Percentiles rank a stretch among this genome's conserved stretches.
phyloP scores from a whole-genome alignment of 2,797 vertebrate genomes.

The Myotis pilosus region DNA sequence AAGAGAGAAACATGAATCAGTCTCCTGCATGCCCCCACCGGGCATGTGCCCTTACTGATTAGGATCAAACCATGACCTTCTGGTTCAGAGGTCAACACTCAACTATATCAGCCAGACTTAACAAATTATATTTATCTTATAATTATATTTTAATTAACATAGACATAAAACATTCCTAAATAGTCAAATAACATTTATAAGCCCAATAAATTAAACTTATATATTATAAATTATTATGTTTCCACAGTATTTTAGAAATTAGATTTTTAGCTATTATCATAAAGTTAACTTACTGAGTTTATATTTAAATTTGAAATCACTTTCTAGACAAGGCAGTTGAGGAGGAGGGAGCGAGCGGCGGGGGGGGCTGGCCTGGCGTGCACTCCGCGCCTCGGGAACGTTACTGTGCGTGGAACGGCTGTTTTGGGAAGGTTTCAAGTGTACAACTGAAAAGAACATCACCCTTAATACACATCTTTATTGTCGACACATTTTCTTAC shows the following conservation, averaged over 20 bases:
- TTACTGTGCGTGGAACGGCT: constrained; percentile 44
- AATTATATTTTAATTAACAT: not conserved
- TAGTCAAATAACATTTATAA: not conserved
- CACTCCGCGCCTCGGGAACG: constrained; percentile 36
- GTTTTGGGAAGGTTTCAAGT: not conserved
- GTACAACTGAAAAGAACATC: not conserved
- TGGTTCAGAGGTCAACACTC: too few relatives aligned
- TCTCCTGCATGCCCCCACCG: too few relatives aligned
- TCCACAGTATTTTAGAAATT: not conserved
- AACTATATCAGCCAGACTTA: not conserved
- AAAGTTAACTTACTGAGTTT: not conserved
- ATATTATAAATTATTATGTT: not conserved
- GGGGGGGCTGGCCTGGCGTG: constrained; percentile 1
- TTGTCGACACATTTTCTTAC: not conserved
- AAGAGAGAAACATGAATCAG: too few relatives aligned
- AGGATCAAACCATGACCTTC: too few relatives aligned
- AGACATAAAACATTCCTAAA: not conserved
- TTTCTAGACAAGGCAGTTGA: constrained; percentile 59
- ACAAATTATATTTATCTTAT: not conserved
- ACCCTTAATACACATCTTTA: not conserved
- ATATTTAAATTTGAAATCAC: constrained; percentile 17
- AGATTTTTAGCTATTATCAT: not conserved
- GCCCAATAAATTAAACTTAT: not conserved
- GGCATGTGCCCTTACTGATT: too few relatives aligned
- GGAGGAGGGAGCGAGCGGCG: constrained; percentile 27